Evolutionary conservation across 2,888 invertebrate genomes (phyloP), one percentile per base, ranked within the genome.

Genomic region (Alitta virens): DNA sequence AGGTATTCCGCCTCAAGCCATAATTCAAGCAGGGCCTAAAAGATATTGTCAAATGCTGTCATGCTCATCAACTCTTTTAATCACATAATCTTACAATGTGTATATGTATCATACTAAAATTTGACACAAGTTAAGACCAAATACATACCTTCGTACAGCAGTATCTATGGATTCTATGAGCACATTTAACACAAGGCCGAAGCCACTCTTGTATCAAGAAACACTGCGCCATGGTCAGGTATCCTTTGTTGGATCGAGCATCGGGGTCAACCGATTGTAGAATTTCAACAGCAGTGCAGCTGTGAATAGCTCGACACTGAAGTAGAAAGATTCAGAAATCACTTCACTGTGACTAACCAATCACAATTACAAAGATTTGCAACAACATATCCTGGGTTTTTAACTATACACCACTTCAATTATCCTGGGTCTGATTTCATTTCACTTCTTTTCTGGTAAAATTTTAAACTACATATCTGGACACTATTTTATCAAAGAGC

Each of bases 201-300:
- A 79, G 72, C 79, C 80, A 80, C 68, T 80, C 75, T 63, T 79
- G 77, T n/a, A 80, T 71, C 2, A 80, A 74, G 60, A 78, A 77
- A 9, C 76, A 77, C 65, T 79, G 79, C 2, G 77, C 74, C 24
- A 79, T 66, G 24, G 74, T 65, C 12, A 76, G 75, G 18, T 75
- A 65, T 12, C 72, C 67, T 18, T 50, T 27, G 12, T n/a, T 21
- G 56, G 72, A 71, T 59, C 72, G 68, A 23, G 68, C 60, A 33
- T 72, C 74, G 21, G 65, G 70, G 26, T 73, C 51, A 33, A 68
- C 18, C 14, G 58, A 51, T 57, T 63, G 58, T 16, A 69, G 58
- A 9, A 68, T 64, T 23, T 62, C 66, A 40, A 56, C 53, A 27
- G 61, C 63, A 26, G 64, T 42, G 46, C 69, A 69, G 51, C 69